A percentile compares a stretch with the other conserved stretches of the same genome.
Evolutionary conservation across 1,140 invertebrate genomes (phyloP).

Genomic region (Drosophila paulistorum): DNA sequence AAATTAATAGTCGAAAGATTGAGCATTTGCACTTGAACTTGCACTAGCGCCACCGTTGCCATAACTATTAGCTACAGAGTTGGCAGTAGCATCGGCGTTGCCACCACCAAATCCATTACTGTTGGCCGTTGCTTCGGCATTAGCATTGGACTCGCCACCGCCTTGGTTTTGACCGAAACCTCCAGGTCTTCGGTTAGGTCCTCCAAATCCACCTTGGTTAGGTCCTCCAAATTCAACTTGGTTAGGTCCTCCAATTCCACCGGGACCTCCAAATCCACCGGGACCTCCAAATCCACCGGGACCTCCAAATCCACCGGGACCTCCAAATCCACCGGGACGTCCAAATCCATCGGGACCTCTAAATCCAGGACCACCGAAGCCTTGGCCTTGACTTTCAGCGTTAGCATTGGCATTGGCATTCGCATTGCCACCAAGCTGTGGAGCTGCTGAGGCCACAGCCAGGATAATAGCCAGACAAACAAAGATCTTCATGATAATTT

Average conservation of each 20-base stretch:
- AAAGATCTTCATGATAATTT: background rate
- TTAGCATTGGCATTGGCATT: background rate
- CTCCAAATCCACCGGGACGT: no score
- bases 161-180: no score
- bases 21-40: constrained; percentile 30
- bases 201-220: no score
- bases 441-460: background rate
- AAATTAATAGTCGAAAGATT: constrained; percentile 18
- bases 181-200: no score
- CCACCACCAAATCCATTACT: background rate
- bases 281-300: no score
- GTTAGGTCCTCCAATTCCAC: no score
- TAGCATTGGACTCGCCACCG: background rate
- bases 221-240: no score
- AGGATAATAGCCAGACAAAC: constrained; percentile 9
- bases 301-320: no score
- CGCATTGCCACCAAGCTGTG: background rate
- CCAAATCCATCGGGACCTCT: no score
- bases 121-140: constrained; percentile 18
- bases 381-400: background rate
- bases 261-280: no score
- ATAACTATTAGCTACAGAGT: background rate
- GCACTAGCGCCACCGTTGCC: constrained; percentile 23
- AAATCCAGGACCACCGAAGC: no score
- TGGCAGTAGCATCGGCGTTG: background rate